Base-by-base conservation (phyloP, 2,113 vertebrate species). In the Sinocyclocheilus grahami region DNA sequence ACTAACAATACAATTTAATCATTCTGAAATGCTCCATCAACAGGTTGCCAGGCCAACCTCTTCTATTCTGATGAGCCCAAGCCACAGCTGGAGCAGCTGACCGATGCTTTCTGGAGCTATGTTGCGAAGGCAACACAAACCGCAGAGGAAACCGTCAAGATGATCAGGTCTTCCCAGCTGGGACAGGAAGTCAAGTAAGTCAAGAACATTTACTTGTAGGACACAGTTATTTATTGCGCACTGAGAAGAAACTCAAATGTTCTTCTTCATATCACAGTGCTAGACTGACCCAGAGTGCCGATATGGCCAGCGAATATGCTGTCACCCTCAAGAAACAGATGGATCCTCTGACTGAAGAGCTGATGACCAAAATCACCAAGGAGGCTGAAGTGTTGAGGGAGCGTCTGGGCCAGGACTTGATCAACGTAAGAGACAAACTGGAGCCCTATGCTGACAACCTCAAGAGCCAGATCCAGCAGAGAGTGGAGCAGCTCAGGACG, bases 31-130 rank as follows among this genome's bases (percentile, higher is more conserved):
- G 55, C 18, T 62, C 75, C 3, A 55, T 83, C n/a, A 48, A 82
- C 86, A 95, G 95, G 93, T 85, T 95, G 94, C 78, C 87, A 95
- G 22, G 95, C 94, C 91, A 94, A 93, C 87, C 39, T 95, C 11
- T 92, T 95, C 85, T 92, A 93, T 67, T 93, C 93, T 88, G 94
- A 95, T 90, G 93, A 93, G 69, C 95, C 94, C 2, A 94, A 94
- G 88, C 92, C 94, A 18, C 93, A 94, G 90, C 84, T 95, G 87
- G 95, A 95, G 46, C 90, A 94, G 71, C 1, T 95, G 83, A 93
- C 86, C 72, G 93, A 94, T 90, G 91, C 93, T 22, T 95, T 96
- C 90, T 95, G 95, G 95, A 91, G 94, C n/a, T 95, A 95, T 76
- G 95, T 94, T 53, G 87, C 87, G 67, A 93, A 93, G 69, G 93